These are phyloP conservation scores for Scortum barcoo DNA, from an alignment of 2,113 vertebrate species.

Conservation along the genomic window DNA sequence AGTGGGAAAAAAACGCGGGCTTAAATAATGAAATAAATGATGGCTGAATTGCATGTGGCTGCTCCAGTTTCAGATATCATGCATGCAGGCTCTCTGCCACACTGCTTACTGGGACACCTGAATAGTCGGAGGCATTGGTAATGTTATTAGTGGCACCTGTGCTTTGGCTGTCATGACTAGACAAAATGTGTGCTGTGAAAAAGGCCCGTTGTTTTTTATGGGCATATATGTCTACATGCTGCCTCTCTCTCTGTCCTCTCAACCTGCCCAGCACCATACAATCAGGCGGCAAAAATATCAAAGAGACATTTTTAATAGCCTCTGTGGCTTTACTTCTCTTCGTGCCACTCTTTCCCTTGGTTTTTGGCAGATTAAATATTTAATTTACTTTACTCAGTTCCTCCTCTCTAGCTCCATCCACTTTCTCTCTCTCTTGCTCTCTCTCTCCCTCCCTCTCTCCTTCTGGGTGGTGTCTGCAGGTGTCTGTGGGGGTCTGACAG, in stretches of 20 bases:
- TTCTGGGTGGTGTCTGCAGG: slow-evolving; percentile 48
- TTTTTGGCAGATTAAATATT: slow-evolving; percentile 18
- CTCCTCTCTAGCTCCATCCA: background rate
- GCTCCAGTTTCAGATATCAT: too few species aligned
- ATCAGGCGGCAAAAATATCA: background rate
- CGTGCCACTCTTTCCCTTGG: background rate
- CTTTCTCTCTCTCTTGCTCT: background rate
- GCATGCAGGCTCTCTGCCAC: too few species aligned
- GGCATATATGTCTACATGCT: background rate
- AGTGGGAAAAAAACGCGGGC: too few species aligned
- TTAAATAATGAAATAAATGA: too few species aligned
- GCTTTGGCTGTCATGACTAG: too few species aligned
- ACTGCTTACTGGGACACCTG: too few species aligned
- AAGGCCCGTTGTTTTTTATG: background rate
- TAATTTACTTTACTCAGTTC: background rate
- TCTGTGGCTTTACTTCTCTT: background rate
- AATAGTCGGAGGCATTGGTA: too few species aligned
- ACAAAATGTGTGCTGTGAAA: background rate
- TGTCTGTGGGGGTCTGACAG: slow-evolving; percentile 35
- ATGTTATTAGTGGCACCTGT: too few species aligned
- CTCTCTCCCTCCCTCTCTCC: background rate
- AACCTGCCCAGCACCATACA: background rate
- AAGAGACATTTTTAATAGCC: background rate
- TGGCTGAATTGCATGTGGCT: too few species aligned
- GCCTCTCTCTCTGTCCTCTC: background rate